phyloP scores from a whole-genome alignment of 2,113 vertebrate species.

The Benitochromis conjunctus region DNA sequence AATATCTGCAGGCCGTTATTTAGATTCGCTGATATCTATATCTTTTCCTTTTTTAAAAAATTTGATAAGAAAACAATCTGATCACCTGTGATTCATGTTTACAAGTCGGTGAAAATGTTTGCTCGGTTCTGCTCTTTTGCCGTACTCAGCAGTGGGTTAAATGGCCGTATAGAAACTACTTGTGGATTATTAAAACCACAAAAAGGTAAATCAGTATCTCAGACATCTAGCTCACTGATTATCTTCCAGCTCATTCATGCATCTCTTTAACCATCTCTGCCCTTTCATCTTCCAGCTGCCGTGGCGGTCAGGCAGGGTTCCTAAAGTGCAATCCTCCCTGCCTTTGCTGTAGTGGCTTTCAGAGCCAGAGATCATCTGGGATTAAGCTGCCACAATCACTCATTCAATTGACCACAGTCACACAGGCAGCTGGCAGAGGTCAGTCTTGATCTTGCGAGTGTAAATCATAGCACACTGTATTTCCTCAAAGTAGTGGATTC shows the following conservation, averaged over 20 bases:
- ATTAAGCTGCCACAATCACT: constrained; percentile 64
- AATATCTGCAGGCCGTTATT: background rate
- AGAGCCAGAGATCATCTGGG: constrained; percentile 63
- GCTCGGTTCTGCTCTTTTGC: background rate
- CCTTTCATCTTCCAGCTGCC: constrained; percentile 5
- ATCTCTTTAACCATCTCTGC: background rate
- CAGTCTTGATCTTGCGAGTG: constrained; percentile 28
- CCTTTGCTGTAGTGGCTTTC: constrained; percentile 44
- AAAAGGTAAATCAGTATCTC: background rate
- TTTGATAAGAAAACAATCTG: background rate
- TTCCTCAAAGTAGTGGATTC: constrained; percentile 11
- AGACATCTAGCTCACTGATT: constrained; percentile 20
- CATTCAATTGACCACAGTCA: constrained; percentile 46
- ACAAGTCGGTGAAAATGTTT: background rate
- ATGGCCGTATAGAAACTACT: background rate
- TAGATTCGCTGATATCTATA: background rate
- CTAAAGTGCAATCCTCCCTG: background rate
- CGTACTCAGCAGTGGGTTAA: background rate
- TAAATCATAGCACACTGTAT: constrained; percentile 5
- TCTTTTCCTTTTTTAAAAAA: background rate
- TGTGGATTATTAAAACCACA: background rate
- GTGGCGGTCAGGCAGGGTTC: background rate
- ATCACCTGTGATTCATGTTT: background rate
- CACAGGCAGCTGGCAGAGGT: constrained; percentile 42
- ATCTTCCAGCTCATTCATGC: constrained; percentile 13